Evolutionary conservation across 2,888 invertebrate species (phyloP).

Genomic region (Caenorhabditis parvicauda): DNA sequence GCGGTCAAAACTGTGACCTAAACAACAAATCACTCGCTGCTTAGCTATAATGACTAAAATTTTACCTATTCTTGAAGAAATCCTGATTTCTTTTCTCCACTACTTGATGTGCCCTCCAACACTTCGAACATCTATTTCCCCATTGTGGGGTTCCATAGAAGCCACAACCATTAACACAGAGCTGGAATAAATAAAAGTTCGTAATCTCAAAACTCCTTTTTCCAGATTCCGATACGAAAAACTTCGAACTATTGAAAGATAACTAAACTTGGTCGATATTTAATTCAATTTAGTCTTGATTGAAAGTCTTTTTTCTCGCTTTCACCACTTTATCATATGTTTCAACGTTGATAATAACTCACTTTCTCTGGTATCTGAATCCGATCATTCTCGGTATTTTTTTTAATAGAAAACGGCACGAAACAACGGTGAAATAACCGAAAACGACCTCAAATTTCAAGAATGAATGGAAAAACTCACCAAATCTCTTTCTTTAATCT

Average conservation of each 20-base stretch:
- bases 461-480: constrained; percentile 5
- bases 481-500: constrained; percentile 37
- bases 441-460: constrained; percentile 6
- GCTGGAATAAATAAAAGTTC: constrained; percentile 26
- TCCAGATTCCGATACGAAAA: background rate
- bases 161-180: constrained; percentile 76
- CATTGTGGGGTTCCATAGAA: constrained; percentile 96
- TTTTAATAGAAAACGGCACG: too few species aligned
- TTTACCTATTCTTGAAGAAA: constrained; percentile 45
- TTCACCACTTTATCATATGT: too few species aligned
- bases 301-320: too few species aligned
- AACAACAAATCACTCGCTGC: background rate
- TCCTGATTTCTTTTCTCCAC: constrained; percentile 62
- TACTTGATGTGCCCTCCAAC: constrained; percentile 75
- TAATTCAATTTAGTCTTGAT: too few species aligned
- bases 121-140: constrained; percentile 96
- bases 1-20: background rate
- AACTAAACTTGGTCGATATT: too few species aligned
- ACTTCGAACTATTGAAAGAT: background rate
- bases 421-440: too few species aligned
- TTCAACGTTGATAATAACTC: too few species aligned
- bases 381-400: too few species aligned
- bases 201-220: background rate
- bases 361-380: too few species aligned
- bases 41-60: background rate